Conservation (phyloP, 2,797 vertebrate genomes). For the Harpagifer antarcticus region DNA sequence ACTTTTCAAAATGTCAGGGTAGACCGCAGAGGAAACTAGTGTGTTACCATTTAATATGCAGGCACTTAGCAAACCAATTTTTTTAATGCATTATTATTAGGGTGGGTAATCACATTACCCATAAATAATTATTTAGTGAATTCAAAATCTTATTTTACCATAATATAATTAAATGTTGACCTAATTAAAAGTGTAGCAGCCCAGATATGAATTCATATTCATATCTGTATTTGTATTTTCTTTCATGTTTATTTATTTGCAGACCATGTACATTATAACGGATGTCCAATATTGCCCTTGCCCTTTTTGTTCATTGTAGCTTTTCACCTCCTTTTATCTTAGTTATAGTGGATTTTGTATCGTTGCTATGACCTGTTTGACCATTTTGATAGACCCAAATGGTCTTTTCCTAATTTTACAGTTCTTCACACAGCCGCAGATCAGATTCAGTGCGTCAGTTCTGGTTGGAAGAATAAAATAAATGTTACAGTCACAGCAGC, state of each 20-base stretch:
- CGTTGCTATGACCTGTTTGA: too few relatives aligned
- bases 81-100: not conserved
- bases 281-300: not conserved
- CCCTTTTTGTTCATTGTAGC: not conserved
- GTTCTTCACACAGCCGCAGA: too few relatives aligned
- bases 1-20: not conserved
- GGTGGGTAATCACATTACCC: not conserved
- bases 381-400: not conserved
- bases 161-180: not conserved
- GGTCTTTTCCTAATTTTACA: too few relatives aligned
- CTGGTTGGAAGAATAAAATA: not conserved
- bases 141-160: not conserved
- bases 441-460: not conserved
- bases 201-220: too few relatives aligned
- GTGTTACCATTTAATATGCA: not conserved
- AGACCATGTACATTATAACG: not conserved
- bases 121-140: not conserved
- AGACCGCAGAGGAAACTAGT: not conserved
- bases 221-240: too few relatives aligned
- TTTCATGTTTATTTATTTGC: too few relatives aligned
- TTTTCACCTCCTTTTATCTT: not conserved
- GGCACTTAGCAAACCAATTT: not conserved
- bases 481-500: not conserved
- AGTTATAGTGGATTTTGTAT: not conserved
- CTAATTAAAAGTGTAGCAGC: too few relatives aligned